A percentile compares a stretch with the other conserved stretches of the same genome.
Conservation (phyloP, 1,140 invertebrate genomes). For the Odontomachus brunneus region DNA sequence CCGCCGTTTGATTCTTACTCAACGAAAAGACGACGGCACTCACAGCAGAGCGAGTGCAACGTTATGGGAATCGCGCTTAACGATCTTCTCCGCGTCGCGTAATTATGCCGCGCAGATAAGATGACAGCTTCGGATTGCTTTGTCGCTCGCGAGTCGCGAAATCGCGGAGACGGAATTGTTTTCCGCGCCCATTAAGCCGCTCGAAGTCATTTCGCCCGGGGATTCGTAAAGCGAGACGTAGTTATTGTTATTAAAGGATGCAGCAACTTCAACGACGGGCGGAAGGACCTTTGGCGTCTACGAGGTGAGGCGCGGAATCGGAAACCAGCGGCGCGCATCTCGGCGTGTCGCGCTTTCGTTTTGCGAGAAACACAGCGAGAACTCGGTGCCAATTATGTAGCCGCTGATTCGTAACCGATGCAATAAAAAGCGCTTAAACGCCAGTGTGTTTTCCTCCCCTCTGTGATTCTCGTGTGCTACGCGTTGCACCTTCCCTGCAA, state of each 20-base stretch:
- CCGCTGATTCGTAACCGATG: constrained; percentile 36
- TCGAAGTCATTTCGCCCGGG: neutral
- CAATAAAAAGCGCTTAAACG: constrained; percentile 62
- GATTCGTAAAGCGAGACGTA: constrained; percentile 3
- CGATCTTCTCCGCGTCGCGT: neutral
- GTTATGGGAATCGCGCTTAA: neutral
- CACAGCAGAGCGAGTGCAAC: neutral
- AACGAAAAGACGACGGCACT: neutral
- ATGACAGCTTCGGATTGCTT: constrained; percentile 13
- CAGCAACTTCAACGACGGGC: neutral
- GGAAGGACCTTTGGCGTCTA: neutral
- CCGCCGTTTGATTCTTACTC: neutral
- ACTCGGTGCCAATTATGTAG: constrained; percentile 31
- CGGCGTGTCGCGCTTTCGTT: constrained; percentile 8
- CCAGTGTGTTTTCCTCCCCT: constrained; percentile 33
- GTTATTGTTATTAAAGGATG: constrained; percentile 40
- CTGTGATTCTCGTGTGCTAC: constrained; percentile 39
- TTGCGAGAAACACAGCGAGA: neutral
- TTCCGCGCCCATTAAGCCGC: neutral
- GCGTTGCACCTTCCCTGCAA: constrained; percentile 1
- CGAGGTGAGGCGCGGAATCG: constrained; percentile 30
- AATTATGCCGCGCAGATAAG: constrained; percentile 31
- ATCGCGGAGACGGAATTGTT: constrained; percentile 12
- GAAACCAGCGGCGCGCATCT: neutral
- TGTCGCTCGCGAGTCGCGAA: constrained; percentile 8